Base-by-base conservation (phyloP, 1,140 invertebrate genomes). In the Meloidogyne floridensis region DNA sequence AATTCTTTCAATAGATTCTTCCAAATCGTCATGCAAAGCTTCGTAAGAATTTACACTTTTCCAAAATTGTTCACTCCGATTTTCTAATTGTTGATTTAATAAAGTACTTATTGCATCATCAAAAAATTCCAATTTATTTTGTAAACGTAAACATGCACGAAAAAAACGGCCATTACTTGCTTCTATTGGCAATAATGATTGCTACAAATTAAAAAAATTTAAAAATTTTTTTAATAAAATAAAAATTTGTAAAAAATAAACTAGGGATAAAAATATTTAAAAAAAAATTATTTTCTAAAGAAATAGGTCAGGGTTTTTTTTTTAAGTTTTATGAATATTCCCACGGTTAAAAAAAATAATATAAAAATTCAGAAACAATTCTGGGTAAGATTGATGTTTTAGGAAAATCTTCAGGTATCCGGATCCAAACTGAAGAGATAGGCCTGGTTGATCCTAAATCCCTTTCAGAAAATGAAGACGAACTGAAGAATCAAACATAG, bases 21-120 rank as follows among this genome's bases (percentile, higher is more conserved):
- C 83, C 10, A 89, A 72, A 47, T 89, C 87, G 47, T 77, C 79
- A 42, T 89, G 83, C 53, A 90, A 84, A 13, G 82, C 84, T 32
- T 84, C 81, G 77, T 89, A 90, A n/a, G 86, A 87, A 80, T 90
- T 84, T 43, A 89, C 89, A 43, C 84, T 89, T 47, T 76, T 73
- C 88, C 88, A 89, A 74, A 89, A 89, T 18, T 85, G 81, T 77
- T 89, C 89, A 32, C 83, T 82, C 75, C 90, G 90, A n/a, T 75
- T 71, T 47, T 85, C 87, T 9, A 89, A 80, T 82, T 89, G 86
- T 51, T 80, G 71, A 81, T 89, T 88, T 32, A 88, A 82, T 42
- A 89, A 78, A 13, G 77, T 80, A 18, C 88, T 86, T n/a, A 89
- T 84, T 20, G 84, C 71, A 77, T 89, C 88, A 59, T 90, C 85